Evolutionary conservation across 2,888 invertebrate species (phyloP), one percentile per base, ranked within the genome.

Genomic region (Hyposoter didymator): DNA sequence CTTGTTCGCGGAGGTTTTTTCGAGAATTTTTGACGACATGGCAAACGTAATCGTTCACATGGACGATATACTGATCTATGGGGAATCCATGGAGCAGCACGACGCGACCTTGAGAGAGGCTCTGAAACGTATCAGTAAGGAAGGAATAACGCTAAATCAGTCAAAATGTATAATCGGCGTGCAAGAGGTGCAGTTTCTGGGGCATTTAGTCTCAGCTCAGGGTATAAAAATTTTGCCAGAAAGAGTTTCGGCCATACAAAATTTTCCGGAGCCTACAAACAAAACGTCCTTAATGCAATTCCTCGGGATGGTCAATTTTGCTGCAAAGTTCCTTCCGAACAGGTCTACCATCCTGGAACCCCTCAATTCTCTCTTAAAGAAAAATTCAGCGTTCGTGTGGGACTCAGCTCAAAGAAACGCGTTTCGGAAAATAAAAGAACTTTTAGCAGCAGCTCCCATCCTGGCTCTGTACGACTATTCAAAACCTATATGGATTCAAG

Each of bases 401-500:
- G 70, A 82, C 5, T 66, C 75, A 39, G n/a, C 28, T n/a, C 87
- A 89, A 52, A 49, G 85, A 22, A 47, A 84, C 72, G 88, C 90
- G 0, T 91, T 90, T 66, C 39, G 88, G 17, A 70, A 85, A 64
- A 75, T 92, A 49, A 92, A 92, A 82, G n/a, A 83, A 14, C 43
- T 86, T 43, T 67, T 92, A 8, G 80, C 87, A 14, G 39, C 85
- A 75, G 76, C 87, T 1, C 91, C 91, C 12, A 87, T 89, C 4
- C 87, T 93, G n/a, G 87, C 90, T 28, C 85, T 88, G 43, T 93
- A 88, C 84, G 90, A 92, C 74, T 81, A 88, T 6, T 87, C 87
- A 3, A 74, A 86, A 85, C 43, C n/a, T 0, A 39, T 82, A 47
- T 32, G 35, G 39, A 69, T 82, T n/a, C 52, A 79, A 8, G 90